These are phyloP conservation scores for Epizoanthus fatuus DNA, from an alignment of 92 coral and sea anemone genomes.

Conservation along the genomic window DNA sequence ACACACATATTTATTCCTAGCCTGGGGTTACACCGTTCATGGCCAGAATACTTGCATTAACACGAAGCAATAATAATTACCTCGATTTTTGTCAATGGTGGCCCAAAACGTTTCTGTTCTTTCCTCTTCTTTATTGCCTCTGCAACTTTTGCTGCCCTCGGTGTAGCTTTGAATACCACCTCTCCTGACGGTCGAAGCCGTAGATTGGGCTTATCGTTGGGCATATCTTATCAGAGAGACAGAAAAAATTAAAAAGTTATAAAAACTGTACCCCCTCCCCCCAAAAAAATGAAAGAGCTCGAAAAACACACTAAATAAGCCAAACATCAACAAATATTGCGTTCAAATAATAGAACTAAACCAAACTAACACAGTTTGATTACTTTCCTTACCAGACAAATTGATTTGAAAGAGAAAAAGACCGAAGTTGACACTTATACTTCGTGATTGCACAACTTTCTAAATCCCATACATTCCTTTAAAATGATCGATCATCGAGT, in stretches of 20 bases:
- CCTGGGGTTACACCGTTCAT: no score
- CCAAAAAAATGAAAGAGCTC: no score
- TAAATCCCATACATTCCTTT: background rate
- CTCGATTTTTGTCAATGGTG: background rate
- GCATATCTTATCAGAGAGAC: no score
- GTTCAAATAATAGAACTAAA: background rate
- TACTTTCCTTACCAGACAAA: background rate
- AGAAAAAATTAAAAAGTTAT: no score
- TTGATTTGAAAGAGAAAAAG: background rate
- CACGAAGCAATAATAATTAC: background rate
- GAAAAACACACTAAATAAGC: no score
- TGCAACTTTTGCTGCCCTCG: background rate
- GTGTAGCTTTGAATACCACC: background rate
- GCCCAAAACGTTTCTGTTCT: background rate
- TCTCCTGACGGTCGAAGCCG: background rate
- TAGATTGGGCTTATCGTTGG: no score
- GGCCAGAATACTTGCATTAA: background rate
- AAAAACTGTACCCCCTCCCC: no score
- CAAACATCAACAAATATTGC: background rate
- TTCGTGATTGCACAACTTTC: background rate
- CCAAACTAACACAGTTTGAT: conserved; percentile 1
- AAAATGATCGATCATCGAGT: background rate
- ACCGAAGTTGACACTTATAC: background rate
- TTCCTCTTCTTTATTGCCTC: background rate
- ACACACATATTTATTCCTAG: no score